Evolutionary conservation across 1,140 invertebrate species (phyloP), one percentile per base, ranked within the genome.

Genomic region (Triops cancriformis): DNA sequence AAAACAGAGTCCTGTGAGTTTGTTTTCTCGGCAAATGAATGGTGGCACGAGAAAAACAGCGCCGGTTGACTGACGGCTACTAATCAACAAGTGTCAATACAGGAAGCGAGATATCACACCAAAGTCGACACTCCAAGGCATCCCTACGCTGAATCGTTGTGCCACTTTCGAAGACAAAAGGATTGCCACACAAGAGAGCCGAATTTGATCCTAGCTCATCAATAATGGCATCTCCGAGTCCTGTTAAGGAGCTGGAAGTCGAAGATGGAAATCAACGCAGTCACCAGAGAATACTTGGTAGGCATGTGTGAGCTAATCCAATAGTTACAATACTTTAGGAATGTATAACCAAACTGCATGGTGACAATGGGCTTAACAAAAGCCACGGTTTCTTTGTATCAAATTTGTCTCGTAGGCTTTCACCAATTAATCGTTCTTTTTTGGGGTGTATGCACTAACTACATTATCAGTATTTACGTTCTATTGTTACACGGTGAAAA

Each of bases 21-120:
- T 37, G n/a, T n/a, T 37, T 37, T 2, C 31, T 37, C 2, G 31
- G 7, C 31, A 64, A 64, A 64, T 18, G 23, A 64, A 64, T 64
- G 51, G 51, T 64, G 51, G 51, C 31, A 64, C 51, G 18, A 64
- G 51, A 23, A 64, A 64, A 18, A 64, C 51, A 64, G 51, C 14
- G 51, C 14, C 51, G 23, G 9, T 37, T 64, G 14, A 64, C 10
- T 64, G 51, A 64, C 51, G 14, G 51, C 51, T 64, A n/a, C 23
- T 64, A 64, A 64, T 64, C 51, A 64, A 64, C 51, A 64, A 64
- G 51, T 64, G 51, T 64, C 51, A 64, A 64, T 64, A 64, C 14
- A 18, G 51, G 51, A 64, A 64, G 23, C 51, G 51, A 64, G 51
- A 18, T 18, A 64, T 18, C n/a, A 10, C 51, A 23, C 18, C 23